Conservation (phyloP, 2,113 vertebrate genomes). For the Synodontis membranacea region DNA sequence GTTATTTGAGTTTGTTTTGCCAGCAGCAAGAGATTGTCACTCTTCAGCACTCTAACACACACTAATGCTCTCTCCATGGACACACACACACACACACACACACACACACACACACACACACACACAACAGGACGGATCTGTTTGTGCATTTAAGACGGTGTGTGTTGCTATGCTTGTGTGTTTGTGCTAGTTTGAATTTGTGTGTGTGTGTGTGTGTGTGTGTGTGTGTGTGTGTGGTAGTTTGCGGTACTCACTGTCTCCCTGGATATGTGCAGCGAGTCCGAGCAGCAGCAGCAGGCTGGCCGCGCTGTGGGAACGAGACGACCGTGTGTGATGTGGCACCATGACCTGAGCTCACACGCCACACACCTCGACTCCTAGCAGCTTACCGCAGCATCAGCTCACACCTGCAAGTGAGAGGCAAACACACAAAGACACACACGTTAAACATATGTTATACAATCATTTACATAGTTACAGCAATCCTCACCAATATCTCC, state of each 20-base stretch:
- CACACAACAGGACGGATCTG: neutral
- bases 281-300: slow-evolving; percentile 74
- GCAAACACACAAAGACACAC: slow-evolving; percentile 5
- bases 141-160: neutral
- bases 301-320: slow-evolving; percentile 55
- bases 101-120: neutral
- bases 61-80: slow-evolving; percentile 7
- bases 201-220: slow-evolving; percentile 18
- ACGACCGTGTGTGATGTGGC: slow-evolving; percentile 62
- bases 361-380: slow-evolving; percentile 68
- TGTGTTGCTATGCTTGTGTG: neutral
- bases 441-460: neutral
- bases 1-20: slow-evolving; percentile 34
- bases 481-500: neutral
- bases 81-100: neutral
- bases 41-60: slow-evolving; percentile 11
- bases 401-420: slow-evolving; percentile 57
- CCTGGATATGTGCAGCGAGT: slow-evolving; percentile 69
- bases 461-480: neutral
- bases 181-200: neutral
- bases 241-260: slow-evolving; percentile 80
- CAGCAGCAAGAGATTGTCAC: slow-evolving; percentile 35
- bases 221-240: slow-evolving; percentile 5
- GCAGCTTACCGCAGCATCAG: slow-evolving; percentile 58
- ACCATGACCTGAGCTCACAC: slow-evolving; percentile 77